Evolutionary conservation across 2,888 invertebrate genomes (phyloP), one percentile per base, ranked within the genome.

Genomic region (Drosophila kokeensis): DNA sequence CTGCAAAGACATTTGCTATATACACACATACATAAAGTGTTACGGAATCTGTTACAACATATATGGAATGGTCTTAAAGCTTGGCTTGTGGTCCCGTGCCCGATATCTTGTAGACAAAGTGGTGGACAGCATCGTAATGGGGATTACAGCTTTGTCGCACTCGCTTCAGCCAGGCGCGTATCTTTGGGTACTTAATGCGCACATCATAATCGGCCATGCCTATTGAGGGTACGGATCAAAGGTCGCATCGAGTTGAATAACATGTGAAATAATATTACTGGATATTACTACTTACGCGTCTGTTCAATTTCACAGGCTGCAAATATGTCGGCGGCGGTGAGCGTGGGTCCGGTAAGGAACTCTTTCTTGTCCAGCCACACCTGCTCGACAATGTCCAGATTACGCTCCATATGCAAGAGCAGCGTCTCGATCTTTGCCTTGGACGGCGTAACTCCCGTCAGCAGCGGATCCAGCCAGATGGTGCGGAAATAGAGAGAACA

Each of bases 271-370:
- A 36, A 21, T 45, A 13, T 21, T 11, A 13, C 30, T 24, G 21
- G 2, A 6, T 27, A 3, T 4, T 48, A n/a, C 6, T 36, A 68
- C 94, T 94, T 92, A 96, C 96, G 94, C 42, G 96, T 95, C 92
- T 97, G 97, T 92, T 97, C 96, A 61, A 97, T 92, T 94, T 97
- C 97, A 83, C 96, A 96, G 2, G 95, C 95, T 0, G 96, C 96
- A 79, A 96, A 94, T 63, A 97, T 92, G 92, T 97, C 97, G 0
- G 97, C 97, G 3, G 95, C 95, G 0, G 95, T 95, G 10, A 96
- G 93, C n/a, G 93, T 91, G 81, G 96, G 91, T 0, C 96, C 95
- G 2, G 94, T 94, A 15, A 96, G 93, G 30, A 94, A 90, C 75
- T 93, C 82, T 73, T 94, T 78, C 90, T 94, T 75, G 30, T 94